Conservation (phyloP, 2,113 vertebrate species). For the Gallinago paraguaiae region DNA sequence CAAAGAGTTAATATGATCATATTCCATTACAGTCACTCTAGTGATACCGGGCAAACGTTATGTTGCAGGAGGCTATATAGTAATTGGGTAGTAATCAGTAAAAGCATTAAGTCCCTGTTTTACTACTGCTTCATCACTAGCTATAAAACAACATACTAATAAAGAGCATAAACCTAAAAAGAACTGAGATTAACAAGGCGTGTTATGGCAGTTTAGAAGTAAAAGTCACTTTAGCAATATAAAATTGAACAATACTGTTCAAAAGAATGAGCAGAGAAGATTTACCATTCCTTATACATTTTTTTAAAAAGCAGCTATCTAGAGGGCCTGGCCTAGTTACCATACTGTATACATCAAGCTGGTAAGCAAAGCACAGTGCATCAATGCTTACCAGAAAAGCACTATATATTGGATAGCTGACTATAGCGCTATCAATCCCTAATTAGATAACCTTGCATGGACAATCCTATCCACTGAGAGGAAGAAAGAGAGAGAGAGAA, state of each 20-base stretch:
- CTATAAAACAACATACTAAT: conserved; percentile 22
- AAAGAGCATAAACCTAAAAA: conserved; percentile 19
- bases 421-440: neutral
- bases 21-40: neutral
- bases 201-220: conserved; percentile 2
- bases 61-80: neutral
- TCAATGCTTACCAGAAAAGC: neutral
- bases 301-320: neutral
- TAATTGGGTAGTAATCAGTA: conserved; percentile 33
- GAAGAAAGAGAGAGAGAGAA: neutral
- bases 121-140: conserved; percentile 7
- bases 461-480: neutral
- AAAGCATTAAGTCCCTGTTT: conserved; percentile 27
- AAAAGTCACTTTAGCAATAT: conserved; percentile 35
- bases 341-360: neutral
- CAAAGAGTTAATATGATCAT: conserved; percentile 9
- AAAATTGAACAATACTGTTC: neutral
- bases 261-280: neutral
- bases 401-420: neutral
- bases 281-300: neutral
- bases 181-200: neutral
- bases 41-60: neutral
- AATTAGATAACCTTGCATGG: neutral
- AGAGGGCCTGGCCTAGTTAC: neutral
- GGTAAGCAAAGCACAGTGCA: neutral